Conservation (phyloP, 1,140 invertebrate genomes). For the Neelides sp. region DNA sequence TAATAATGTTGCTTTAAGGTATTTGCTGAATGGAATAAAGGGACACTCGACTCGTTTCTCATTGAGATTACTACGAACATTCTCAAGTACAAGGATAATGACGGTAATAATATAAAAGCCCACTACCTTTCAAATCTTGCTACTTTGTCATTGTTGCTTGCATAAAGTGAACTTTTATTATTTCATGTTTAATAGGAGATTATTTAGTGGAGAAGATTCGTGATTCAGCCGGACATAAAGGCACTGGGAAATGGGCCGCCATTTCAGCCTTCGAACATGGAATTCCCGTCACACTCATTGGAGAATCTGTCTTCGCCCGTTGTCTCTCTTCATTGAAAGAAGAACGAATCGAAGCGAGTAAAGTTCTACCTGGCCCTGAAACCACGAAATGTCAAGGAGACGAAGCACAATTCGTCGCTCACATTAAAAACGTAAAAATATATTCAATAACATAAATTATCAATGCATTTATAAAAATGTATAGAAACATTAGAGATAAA, state of each 20-base stretch:
- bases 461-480: constrained; percentile 35
- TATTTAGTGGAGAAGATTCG: constrained; percentile 81
- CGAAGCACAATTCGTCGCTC: constrained; percentile 63
- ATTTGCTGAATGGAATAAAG: constrained; percentile 92
- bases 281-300: constrained; percentile 95
- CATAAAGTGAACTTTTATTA: no score
- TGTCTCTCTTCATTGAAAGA: constrained; percentile 80
- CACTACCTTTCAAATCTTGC: not conserved
- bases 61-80: constrained; percentile 98
- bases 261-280: constrained; percentile 93
- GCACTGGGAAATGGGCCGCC: constrained; percentile 98
- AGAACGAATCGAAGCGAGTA: constrained; percentile 69
- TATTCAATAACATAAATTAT: no score
- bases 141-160: no score
- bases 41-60: constrained; percentile 90
- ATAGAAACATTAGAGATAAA: not conserved
- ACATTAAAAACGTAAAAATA: constrained; percentile 55
- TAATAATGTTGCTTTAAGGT: constrained; percentile 40
- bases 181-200: constrained; percentile 32
- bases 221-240: constrained; percentile 95
- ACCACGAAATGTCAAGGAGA: constrained; percentile 49
- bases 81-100: constrained; percentile 75
- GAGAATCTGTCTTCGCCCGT: constrained; percentile 92
- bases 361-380: constrained; percentile 55
- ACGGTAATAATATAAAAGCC: constrained; percentile 46